phyloP scores from a whole-genome alignment of 2,888 invertebrate genomes.

The Caenorhabditis sp. region DNA sequence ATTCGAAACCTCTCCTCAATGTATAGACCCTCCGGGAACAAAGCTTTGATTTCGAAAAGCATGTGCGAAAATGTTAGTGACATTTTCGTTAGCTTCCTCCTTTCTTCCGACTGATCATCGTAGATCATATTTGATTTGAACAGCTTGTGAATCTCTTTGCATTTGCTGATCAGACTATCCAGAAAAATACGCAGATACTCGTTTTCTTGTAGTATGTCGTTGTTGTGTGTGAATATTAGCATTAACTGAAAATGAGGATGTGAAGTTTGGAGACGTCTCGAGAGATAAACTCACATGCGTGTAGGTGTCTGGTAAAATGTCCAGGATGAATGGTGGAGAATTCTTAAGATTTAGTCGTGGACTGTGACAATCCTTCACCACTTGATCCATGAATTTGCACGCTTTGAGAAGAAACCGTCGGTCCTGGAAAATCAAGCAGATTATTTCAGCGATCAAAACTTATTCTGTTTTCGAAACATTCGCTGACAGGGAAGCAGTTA shows the following conservation, averaged over 20 bases:
- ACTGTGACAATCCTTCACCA: slow-evolving; percentile 98
- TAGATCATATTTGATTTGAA: slow-evolving; percentile 91
- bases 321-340: slow-evolving; percentile 98
- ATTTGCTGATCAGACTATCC: slow-evolving; percentile 97
- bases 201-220: slow-evolving; percentile 86
- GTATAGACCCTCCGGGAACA: slow-evolving; percentile 86
- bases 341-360: slow-evolving; percentile 94
- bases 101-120: slow-evolving; percentile 95
- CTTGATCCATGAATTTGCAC: slow-evolving; percentile 84
- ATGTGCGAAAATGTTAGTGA: slow-evolving; percentile 90
- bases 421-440: slow-evolving; percentile 76
- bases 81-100: slow-evolving; percentile 96
- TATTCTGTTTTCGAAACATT: neutral
- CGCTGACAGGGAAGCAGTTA: neutral
- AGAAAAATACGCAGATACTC: slow-evolving; percentile 99
- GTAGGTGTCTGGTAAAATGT: slow-evolving; percentile 99
- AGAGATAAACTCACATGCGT: slow-evolving; percentile 87
- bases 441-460: no score
- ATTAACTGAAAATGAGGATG: slow-evolving; percentile 59
- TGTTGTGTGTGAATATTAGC: slow-evolving; percentile 75
- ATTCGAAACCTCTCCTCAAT: slow-evolving; percentile 97
- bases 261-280: neutral
- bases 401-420: slow-evolving; percentile 75
- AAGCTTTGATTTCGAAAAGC: slow-evolving; percentile 94
- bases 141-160: slow-evolving; percentile 97